Base-by-base conservation (phyloP, 1,140 invertebrate genomes). In the Ips nitidus region DNA sequence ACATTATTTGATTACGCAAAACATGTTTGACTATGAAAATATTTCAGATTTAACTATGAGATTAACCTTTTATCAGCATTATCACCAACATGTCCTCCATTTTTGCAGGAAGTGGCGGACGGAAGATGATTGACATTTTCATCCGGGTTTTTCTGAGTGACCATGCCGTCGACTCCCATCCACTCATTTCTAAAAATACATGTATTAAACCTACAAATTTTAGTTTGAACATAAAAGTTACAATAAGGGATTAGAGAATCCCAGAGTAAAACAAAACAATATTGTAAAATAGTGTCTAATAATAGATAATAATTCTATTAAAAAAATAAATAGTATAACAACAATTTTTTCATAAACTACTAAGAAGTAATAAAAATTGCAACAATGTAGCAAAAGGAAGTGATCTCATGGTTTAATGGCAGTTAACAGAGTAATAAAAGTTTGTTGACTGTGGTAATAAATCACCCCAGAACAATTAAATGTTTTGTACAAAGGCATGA, bases 121-220 rank as follows among this genome's bases (percentile, higher is more conserved):
- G 76, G 81, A 60, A 83, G 79, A 68, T 83, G 82, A 71, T 83
- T 80, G 42, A 81, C 76, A 62, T 84, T 80, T 59, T 85, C 83
- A 74, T 85, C 84, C 8, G 82, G 83, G 76, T 84, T 84, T 75
- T 83, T 84, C 65, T 83, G 76, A 59, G 82, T 85, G 40, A 85
- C 84, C 82, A 84, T 84, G 66, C 84, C 84, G 78, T 84, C 82
- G 73, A 84, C 75, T 50, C 84, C 84, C 61, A 82, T 73, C 72
- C 83, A 79, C 70, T 84, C 84, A 80, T 83, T 81, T 79, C 84
- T 85, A 77, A 73, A 71, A 71, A 71, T 37, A 68, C 47, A 65
- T 45, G 22, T 43, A 70, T 43, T n/a, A 43, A 64, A 42, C 62
- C 5, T 66, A 2, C 69, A 65, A 66, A 65, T 63, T 41, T 63